Evolutionary conservation across 2,888 invertebrate species (phyloP).

Genomic region (Caenorhabditis becei): DNA sequence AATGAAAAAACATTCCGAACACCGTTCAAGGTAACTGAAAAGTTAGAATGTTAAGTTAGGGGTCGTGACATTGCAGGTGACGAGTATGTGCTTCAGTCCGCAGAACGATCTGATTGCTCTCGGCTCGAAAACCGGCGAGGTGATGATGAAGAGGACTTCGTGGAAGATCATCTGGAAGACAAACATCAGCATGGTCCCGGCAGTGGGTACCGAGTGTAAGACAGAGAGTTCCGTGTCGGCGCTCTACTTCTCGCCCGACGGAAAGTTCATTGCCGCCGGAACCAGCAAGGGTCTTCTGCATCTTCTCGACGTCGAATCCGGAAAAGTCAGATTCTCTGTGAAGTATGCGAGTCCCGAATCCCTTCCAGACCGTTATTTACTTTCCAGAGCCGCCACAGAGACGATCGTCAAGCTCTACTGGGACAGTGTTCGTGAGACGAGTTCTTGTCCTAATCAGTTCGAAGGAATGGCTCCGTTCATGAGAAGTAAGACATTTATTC

Average conservation of each 20-base stretch:
- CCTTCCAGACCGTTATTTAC: too few relatives aligned
- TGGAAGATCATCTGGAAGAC: slow-evolving; percentile 79
- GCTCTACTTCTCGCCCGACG: slow-evolving; percentile 70
- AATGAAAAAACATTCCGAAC: slow-evolving; percentile 57
- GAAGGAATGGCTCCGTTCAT: not conserved
- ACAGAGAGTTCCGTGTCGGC: slow-evolving; percentile 38
- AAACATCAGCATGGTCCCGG: slow-evolving; percentile 46
- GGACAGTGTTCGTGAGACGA: slow-evolving; percentile 15
- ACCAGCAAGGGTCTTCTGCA: slow-evolving; percentile 68
- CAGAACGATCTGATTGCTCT: slow-evolving; percentile 71
- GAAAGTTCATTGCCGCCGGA: slow-evolving; percentile 71
- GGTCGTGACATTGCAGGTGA: slow-evolving; percentile 17
- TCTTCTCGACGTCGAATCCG: slow-evolving; percentile 71
- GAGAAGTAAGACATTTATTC: slow-evolving; percentile 31
- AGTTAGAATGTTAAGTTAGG: not conserved
- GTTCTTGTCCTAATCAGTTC: not conserved
- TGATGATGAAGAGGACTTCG: slow-evolving; percentile 69
- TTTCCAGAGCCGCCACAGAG: slow-evolving; percentile 22
- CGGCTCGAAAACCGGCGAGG: slow-evolving; percentile 73
- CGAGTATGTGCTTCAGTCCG: slow-evolving; percentile 68
- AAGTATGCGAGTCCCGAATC: slow-evolving; percentile 6
- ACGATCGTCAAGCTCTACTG: slow-evolving; percentile 28
- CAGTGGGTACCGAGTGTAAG: slow-evolving; percentile 35
- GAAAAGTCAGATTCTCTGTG: slow-evolving; percentile 51
- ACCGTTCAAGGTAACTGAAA: slow-evolving; percentile 61